phyloP scores from a whole-genome alignment of 30 jellyfish, hydroid and myxozoan species.

The Pelagia noctiluca region DNA sequence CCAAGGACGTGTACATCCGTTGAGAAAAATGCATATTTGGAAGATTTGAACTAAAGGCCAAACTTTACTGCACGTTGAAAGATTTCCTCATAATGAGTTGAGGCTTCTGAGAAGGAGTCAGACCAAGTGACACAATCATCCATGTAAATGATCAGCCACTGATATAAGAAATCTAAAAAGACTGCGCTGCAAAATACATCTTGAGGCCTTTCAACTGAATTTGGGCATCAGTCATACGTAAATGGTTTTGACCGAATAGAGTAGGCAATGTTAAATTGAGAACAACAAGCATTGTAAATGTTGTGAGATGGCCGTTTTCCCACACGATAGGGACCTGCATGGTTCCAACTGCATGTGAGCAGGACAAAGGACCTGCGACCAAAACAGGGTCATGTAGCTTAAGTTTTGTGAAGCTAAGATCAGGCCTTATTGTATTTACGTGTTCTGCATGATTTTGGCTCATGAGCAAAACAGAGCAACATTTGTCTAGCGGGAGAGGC shows the following conservation, averaged over 20 bases:
- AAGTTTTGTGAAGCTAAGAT: slow-evolving; percentile 4
- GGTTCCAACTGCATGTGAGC: slow-evolving; percentile 15
- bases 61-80: not conserved
- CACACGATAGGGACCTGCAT: slow-evolving; percentile 46
- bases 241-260: slow-evolving; percentile 30
- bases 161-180: not conserved
- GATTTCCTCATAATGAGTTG: no score
- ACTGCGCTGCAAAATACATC: slow-evolving; percentile 18
- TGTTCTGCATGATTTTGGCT: slow-evolving; percentile 14
- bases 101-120: not conserved
- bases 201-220: slow-evolving; percentile 9
- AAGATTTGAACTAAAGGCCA: not conserved
- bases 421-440: not conserved
- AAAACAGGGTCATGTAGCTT: slow-evolving; percentile 61
- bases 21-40: not conserved
- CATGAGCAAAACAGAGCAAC: slow-evolving; percentile 12
- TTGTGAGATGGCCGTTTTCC: slow-evolving; percentile 6
- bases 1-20: not conserved
- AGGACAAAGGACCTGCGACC: slow-evolving; percentile 20
- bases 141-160: slow-evolving; percentile 10
- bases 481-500: slow-evolving; percentile 50
- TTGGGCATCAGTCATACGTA: slow-evolving; percentile 18
- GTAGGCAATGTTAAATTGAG: slow-evolving; percentile 48
- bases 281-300: slow-evolving; percentile 48
- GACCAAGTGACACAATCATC: not conserved